Conservation (phyloP, 2,888 invertebrate species). For the Ochropleura leucogaster region DNA sequence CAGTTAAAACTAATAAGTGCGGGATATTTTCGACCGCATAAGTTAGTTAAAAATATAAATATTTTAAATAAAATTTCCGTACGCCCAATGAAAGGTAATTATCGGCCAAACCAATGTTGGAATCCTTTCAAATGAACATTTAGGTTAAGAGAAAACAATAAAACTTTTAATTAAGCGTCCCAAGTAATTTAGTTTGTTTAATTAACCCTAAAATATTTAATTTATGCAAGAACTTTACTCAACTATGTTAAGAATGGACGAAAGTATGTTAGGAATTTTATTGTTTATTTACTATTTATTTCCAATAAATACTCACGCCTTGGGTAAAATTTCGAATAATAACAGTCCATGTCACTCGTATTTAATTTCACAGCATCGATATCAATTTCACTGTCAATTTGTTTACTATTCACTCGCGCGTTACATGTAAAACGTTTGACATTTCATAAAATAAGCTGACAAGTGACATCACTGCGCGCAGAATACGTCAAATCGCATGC, state of each 20-base stretch:
- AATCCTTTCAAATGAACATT: conserved; percentile 19
- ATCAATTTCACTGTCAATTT: conserved; percentile 87
- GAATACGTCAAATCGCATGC: conserved; percentile 91
- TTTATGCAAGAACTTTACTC: conserved; percentile 55
- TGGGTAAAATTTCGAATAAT: conserved; percentile 90
- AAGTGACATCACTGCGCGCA: conserved; percentile 90
- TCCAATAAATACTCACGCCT: conserved; percentile 89
- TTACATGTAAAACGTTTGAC: conserved; percentile 88
- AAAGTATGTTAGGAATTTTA: conserved; percentile 86
- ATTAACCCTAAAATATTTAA: conserved; percentile 55
- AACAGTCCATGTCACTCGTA: conserved; percentile 89
- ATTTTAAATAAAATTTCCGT: neutral
- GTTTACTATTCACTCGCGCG: conserved; percentile 89
- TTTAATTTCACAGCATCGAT: conserved; percentile 85
- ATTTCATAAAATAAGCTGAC: conserved; percentile 90
- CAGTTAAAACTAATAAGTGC: neutral
- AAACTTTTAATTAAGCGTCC: conserved; percentile 26
- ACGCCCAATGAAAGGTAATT: conserved; percentile 24
- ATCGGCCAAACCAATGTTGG: neutral
- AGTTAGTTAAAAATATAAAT: neutral
- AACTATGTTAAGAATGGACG: conserved; percentile 77
- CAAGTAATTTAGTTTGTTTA: conserved; percentile 33
- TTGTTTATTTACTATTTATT: conserved; percentile 85
- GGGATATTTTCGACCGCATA: neutral
- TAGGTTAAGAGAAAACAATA: conserved; percentile 1